Percentiles rank a stretch among this genome's conserved stretches.
phyloP scores from a whole-genome alignment of 1,140 invertebrate species.

The Drosophila suzukii region DNA sequence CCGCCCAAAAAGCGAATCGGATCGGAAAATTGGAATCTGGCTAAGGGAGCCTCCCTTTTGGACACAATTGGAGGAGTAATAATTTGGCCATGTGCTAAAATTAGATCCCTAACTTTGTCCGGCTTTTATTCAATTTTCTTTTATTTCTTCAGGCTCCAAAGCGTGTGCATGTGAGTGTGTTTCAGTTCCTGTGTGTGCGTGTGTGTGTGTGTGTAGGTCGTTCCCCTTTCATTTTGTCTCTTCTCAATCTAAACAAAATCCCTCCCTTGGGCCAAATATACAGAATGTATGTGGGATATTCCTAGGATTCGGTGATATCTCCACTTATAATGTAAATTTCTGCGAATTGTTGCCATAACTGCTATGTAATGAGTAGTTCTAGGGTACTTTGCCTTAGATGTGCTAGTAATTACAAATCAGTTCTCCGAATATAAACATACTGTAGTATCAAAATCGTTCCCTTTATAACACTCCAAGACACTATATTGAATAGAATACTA shows the following conservation, averaged over 20 bases:
- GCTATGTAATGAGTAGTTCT: too few species aligned
- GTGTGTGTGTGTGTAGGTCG: constrained; percentile 18
- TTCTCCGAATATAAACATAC: too few species aligned
- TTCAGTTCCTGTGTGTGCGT: background rate
- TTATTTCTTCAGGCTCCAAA: constrained; percentile 4
- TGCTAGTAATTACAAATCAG: too few species aligned
- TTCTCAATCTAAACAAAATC: constrained; percentile 8
- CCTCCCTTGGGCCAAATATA: background rate
- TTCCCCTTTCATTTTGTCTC: constrained; percentile 30
- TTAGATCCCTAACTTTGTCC: constrained; percentile 32
- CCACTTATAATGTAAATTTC: background rate
- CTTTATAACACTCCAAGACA: too few species aligned
- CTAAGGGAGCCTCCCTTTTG: constrained; percentile 1
- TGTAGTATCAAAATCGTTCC: too few species aligned
- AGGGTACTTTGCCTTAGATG: too few species aligned
- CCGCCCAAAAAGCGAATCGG: background rate
- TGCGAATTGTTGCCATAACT: too few species aligned
- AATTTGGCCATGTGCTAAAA: constrained; percentile 23
- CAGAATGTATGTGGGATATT: too few species aligned
- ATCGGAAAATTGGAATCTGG: constrained; percentile 2
- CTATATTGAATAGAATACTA: too few species aligned
- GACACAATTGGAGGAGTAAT: constrained; percentile 15
- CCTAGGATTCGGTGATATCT: background rate
- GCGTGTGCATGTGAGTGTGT: constrained; percentile 1
- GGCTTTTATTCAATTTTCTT: constrained; percentile 32